Conservation (phyloP, 2,888 invertebrate genomes). For the Heliconius ethilla region DNA sequence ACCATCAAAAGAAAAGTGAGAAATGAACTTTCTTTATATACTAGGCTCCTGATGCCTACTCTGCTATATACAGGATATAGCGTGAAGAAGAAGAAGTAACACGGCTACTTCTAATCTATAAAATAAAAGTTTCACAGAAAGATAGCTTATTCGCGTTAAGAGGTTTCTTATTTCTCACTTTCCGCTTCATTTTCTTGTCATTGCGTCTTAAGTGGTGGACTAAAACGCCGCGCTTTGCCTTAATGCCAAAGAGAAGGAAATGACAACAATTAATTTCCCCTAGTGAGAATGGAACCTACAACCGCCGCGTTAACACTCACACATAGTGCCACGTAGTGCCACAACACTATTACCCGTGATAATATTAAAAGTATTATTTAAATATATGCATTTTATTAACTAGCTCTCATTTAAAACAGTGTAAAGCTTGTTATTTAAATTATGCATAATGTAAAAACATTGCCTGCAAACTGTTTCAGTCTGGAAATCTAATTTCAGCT, state of each 20-base stretch:
- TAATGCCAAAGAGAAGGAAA: background rate
- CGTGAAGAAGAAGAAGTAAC: too few relatives aligned
- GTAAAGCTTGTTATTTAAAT: conserved; percentile 14
- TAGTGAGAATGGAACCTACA: background rate
- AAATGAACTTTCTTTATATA: too few relatives aligned
- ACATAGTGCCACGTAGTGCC: too few relatives aligned
- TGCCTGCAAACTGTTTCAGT: conserved; percentile 4
- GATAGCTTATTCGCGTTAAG: too few relatives aligned
- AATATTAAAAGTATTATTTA: background rate
- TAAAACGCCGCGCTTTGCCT: rapidly evolving
- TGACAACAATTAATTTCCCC: background rate
- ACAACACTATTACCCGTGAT: background rate
- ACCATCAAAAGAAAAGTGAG: too few relatives aligned
- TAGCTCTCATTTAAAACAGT: conserved; percentile 7
- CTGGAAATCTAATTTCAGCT: conserved; percentile 11
- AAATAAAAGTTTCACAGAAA: too few relatives aligned
- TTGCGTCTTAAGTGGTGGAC: background rate
- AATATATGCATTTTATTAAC: conserved; percentile 10
- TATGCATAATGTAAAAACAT: conserved; percentile 18
- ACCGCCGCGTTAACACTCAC: background rate
- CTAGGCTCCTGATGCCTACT: too few relatives aligned
- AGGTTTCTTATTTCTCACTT: too few relatives aligned
- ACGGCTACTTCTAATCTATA: too few relatives aligned
- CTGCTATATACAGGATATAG: too few relatives aligned
- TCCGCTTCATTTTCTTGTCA: too few relatives aligned